phyloP scores from a whole-genome alignment of 2,888 invertebrate genomes.

The Drosophila antonietae region DNA sequence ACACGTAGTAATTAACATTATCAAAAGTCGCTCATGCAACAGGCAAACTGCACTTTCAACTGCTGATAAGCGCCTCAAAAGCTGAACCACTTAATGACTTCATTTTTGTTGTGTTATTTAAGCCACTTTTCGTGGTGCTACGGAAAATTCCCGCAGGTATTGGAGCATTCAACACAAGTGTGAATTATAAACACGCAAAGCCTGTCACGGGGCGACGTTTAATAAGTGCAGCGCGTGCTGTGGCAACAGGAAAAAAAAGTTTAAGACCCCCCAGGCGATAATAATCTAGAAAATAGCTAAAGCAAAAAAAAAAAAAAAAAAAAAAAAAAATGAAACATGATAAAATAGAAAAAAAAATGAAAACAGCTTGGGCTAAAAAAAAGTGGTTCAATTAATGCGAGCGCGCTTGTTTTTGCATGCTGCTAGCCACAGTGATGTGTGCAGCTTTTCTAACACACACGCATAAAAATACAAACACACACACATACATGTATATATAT shows the following conservation, averaged over 20 bases:
- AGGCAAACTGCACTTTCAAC: conserved; percentile 33
- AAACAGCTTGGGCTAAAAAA: conserved; percentile 42
- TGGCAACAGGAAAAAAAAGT: conserved; percentile 40
- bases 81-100: conserved; percentile 60
- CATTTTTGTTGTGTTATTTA: conserved; percentile 40
- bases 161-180: conserved; percentile 62
- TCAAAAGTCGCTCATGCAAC: conserved; percentile 49
- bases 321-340: conserved; percentile 27
- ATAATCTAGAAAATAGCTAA: conserved; percentile 64
- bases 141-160: conserved; percentile 45
- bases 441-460: conserved; percentile 62
- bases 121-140: conserved; percentile 17
- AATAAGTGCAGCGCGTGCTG: conserved; percentile 57
- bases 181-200: conserved; percentile 77
- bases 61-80: conserved; percentile 52
- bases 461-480: conserved; percentile 46
- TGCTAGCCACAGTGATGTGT: conserved; percentile 14
- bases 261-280: conserved; percentile 57
- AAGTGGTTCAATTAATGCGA: conserved; percentile 76
- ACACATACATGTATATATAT: not conserved
- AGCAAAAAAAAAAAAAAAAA: conserved; percentile 40
- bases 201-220: conserved; percentile 45
- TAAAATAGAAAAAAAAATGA: conserved; percentile 12
- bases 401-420: conserved; percentile 45
- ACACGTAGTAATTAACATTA: conserved; percentile 33